Percentiles rank a stretch among this genome's conserved stretches.
Evolutionary conservation across 2,888 invertebrate genomes (phyloP).

Genomic region (Epinotia brunnichana): DNA sequence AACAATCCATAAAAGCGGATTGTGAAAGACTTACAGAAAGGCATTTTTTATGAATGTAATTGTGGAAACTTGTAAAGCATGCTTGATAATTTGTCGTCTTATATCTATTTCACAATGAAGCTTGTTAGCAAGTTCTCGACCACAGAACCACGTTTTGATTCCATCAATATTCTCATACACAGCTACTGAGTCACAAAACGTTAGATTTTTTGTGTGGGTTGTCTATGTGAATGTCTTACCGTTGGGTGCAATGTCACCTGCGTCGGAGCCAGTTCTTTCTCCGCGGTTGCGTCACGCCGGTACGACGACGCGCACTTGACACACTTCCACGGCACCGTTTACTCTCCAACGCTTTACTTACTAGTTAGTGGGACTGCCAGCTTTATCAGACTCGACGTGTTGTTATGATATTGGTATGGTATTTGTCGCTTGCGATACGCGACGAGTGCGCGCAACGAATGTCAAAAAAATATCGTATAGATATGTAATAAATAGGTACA

Average conservation of each 20-base stretch:
- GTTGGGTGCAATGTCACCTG: constrained; percentile 44
- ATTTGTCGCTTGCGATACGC: not conserved
- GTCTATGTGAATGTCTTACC: constrained; percentile 24
- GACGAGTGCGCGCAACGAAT: not conserved
- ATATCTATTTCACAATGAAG: not conserved
- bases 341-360: constrained; percentile 43
- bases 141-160: not conserved
- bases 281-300: constrained; percentile 58
- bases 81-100: not conserved
- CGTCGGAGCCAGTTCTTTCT: constrained; percentile 43
- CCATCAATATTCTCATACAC: not conserved
- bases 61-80: no score
- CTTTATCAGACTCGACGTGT: not conserved
- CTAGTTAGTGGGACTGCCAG: not conserved
- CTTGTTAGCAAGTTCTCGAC: not conserved
- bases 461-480: not conserved
- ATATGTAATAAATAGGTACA: not conserved
- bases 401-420: not conserved
- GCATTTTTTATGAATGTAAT: no score
- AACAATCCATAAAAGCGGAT: no score
- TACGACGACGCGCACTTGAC: constrained; percentile 61
- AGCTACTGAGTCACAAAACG: constrained; percentile 3
- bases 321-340: constrained; percentile 63
- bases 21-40: no score
- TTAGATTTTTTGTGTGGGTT: constrained; percentile 10